Evolutionary conservation across 2,888 invertebrate genomes (phyloP).

Genomic region (Brachyptera putata): DNA sequence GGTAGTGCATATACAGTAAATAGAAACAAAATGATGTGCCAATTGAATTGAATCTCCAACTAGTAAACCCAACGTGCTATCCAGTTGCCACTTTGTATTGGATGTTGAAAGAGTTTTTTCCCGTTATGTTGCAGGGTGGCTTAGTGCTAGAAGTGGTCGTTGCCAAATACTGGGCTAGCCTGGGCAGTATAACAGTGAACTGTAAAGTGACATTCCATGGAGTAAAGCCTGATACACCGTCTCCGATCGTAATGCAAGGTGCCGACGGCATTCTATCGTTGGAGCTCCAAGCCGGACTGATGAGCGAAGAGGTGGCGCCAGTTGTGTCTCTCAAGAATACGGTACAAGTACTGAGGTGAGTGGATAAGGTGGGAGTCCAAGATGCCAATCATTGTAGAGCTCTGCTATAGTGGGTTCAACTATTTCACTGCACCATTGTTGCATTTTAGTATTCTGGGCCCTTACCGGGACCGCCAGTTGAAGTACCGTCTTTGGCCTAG

Average conservation of each 20-base stretch:
- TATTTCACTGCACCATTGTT: no score
- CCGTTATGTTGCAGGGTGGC: constrained; percentile 53
- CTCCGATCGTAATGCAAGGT: constrained; percentile 62
- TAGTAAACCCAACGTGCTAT: background rate
- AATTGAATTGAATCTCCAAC: background rate
- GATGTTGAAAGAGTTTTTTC: no score
- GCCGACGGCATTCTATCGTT: constrained; percentile 71
- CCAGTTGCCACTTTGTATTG: background rate
- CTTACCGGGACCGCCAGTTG: no score
- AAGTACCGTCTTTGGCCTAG: no score
- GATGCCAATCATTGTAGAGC: no score
- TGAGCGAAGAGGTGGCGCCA: constrained; percentile 77
- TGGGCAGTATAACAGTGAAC: constrained; percentile 69
- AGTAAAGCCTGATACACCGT: constrained; percentile 61
- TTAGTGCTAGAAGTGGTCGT: constrained; percentile 82
- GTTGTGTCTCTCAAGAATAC: constrained; percentile 67
- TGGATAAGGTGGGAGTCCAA: no score
- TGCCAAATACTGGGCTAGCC: constrained; percentile 93
- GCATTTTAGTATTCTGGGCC: no score
- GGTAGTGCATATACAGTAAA: no score
- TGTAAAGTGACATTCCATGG: constrained; percentile 82
- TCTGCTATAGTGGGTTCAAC: no score
- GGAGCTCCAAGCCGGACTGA: constrained; percentile 60
- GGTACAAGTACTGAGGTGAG: constrained; percentile 64
- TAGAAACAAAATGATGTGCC: no score